These are phyloP conservation scores for Phylloscopus trochilus DNA, from an alignment of 2,113 vertebrate species.

Conservation along the genomic window DNA sequence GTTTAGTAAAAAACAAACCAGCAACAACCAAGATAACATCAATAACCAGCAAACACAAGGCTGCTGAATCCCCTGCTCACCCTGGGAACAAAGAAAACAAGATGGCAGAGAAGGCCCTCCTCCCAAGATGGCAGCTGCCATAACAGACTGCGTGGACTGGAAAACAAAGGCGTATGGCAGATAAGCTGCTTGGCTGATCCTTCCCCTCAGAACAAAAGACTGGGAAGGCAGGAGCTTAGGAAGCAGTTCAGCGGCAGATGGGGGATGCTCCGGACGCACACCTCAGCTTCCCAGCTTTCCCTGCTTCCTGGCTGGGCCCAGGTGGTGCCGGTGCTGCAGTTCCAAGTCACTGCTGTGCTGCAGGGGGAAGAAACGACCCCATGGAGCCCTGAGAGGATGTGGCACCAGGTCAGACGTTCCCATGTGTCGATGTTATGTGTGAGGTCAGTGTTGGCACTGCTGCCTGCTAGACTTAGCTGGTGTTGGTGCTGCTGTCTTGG, in stretches of 20 bases:
- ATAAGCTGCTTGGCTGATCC: not conserved
- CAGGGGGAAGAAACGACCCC: not conserved
- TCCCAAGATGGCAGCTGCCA: not conserved
- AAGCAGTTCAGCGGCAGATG: not conserved
- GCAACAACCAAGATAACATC: not conserved
- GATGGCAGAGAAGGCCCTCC: not conserved
- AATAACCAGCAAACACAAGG: not conserved
- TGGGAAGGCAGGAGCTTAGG: accelerated
- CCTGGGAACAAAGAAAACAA: not conserved
- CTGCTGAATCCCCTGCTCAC: accelerated
- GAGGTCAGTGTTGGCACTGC: not conserved
- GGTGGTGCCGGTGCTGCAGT: not conserved
- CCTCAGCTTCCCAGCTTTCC: not conserved
- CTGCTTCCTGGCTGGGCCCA: not conserved
- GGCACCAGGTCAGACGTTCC: accelerated
- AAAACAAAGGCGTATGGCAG: not conserved
- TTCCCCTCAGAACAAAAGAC: not conserved
- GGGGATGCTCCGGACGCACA: accelerated
- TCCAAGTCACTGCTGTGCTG: not conserved
- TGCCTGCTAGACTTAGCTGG: not conserved
- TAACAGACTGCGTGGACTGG: accelerated
- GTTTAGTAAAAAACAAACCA: not conserved
- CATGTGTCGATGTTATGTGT: accelerated
- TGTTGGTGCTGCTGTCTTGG: too few relatives aligned
- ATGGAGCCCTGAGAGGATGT: not conserved